Evolutionary conservation across 2,888 invertebrate species (phyloP).

Genomic region (Uropetala carovei): DNA sequence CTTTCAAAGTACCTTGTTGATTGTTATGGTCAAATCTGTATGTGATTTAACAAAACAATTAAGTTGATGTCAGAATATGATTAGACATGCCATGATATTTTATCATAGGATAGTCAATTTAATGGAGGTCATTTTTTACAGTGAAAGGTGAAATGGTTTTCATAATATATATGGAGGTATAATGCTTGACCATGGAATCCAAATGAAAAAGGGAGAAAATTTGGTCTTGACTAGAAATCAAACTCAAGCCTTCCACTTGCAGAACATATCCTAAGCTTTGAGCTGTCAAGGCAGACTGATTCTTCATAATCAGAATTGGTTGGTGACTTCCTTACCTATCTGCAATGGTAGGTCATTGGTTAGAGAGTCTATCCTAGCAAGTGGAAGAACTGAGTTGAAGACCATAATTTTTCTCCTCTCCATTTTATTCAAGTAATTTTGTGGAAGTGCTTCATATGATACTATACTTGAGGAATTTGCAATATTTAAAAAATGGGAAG

Average conservation of each 20-base stretch:
- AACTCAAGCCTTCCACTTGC: not conserved
- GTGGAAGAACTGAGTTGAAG: too few species aligned
- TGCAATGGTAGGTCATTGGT: too few species aligned
- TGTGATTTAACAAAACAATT: not conserved
- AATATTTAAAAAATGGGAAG: too few species aligned
- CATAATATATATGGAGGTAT: not conserved
- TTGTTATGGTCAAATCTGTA: not conserved
- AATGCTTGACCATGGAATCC: not conserved
- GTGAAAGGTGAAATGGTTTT: not conserved
- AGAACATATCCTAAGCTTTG: not conserved
- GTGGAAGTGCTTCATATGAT: too few species aligned
- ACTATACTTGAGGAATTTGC: too few species aligned
- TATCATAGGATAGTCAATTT: not conserved
- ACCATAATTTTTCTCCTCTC: too few species aligned
- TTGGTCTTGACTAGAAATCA: not conserved
- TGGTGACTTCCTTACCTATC: too few species aligned
- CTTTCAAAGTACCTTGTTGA: not conserved
- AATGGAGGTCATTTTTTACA: not conserved
- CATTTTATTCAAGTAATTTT: too few species aligned
- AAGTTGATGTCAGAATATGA: not conserved
- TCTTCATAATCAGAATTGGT: too few species aligned
- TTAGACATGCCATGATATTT: not conserved
- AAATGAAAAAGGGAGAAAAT: not conserved
- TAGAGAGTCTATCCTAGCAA: too few species aligned
- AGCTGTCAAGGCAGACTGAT: too few species aligned